A percentile compares a stretch with the other conserved stretches of the same genome.
Conservation (phyloP, 2,113 vertebrate species). For the Strigops habroptila region DNA sequence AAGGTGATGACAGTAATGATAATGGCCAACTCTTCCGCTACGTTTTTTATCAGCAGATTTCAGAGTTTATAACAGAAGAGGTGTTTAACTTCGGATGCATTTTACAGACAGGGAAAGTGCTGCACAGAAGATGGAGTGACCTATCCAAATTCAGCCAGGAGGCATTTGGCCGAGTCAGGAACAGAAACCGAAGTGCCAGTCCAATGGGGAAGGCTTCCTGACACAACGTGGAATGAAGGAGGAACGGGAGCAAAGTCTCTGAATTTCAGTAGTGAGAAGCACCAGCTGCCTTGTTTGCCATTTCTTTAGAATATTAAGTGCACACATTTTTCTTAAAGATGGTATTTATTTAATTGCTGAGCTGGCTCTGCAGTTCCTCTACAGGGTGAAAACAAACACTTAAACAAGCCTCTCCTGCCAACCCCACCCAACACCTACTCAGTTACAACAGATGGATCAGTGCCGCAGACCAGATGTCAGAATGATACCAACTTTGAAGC, state of each 20-base stretch:
- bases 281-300: neutral
- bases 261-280: neutral
- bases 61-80: neutral
- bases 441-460: constrained; percentile 37
- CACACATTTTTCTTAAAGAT: neutral
- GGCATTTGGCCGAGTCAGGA: constrained; percentile 13
- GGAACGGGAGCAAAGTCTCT: neutral
- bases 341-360: neutral
- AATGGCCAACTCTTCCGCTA: neutral
- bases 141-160: constrained; percentile 19
- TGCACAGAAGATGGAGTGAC: constrained; percentile 4
- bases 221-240: neutral
- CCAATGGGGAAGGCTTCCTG: neutral
- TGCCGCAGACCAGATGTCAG: constrained; percentile 41
- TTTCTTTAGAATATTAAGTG: neutral
- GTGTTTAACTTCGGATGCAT: neutral
- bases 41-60: neutral
- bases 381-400: constrained; percentile 40
- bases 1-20: neutral
- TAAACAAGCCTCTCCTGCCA: constrained; percentile 21
- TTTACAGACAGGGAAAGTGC: neutral
- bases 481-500: constrained; percentile 26
- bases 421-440: constrained; percentile 47
- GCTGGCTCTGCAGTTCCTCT: neutral
- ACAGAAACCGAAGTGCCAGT: neutral